Base-by-base conservation (phyloP, 1,140 invertebrate species). In the Ips nitidus region DNA sequence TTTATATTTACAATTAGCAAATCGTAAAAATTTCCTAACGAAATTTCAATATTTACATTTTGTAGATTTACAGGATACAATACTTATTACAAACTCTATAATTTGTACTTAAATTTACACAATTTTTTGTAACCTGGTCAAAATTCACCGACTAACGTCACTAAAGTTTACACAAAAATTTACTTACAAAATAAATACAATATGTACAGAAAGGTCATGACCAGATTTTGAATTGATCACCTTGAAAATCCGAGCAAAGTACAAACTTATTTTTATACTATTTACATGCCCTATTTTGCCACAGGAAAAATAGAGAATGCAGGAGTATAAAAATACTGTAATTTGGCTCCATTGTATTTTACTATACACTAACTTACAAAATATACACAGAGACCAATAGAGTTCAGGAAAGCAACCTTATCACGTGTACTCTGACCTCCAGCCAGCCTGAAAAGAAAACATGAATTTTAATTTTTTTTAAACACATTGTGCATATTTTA, bases 391-490 rank as follows among this genome's bases (percentile, higher is more conserved):
- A 50, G 45, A 22, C 6, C 7, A 50, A 22, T 22, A 22, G 22
- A 8, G 45, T 6, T 50, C 45, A 50, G 45, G 7, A 22, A 6
- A 50, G 45, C 50, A 38, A 7, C 55, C 66, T 60, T 80, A 81
- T 81, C 80, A 81, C 80, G 80, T 80, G 72, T 81, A 81, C 75
- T 81, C 80, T 45, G 80, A 81, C 59, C 80, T 72, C 80, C 80
- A 81, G 47, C 80, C 77, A 59, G 77, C 76, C 80, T 81, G 79
- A 67, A 80, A 73, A 78, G 71, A 75, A 55, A 73, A 74, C 74
- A 74, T 53, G 37, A 8, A n/a, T 55, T 38, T n/a, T 37, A n/a
- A 38, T 37, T 6, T 55, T 8, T 55, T 47, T 47, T 5, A 47
- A 47, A 47, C 4, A 47, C 4, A 22, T 22, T 22, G 22, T 22